Evolutionary conservation across 2,797 vertebrate species (phyloP).

Genomic region (Coregonus ussuriensis): DNA sequence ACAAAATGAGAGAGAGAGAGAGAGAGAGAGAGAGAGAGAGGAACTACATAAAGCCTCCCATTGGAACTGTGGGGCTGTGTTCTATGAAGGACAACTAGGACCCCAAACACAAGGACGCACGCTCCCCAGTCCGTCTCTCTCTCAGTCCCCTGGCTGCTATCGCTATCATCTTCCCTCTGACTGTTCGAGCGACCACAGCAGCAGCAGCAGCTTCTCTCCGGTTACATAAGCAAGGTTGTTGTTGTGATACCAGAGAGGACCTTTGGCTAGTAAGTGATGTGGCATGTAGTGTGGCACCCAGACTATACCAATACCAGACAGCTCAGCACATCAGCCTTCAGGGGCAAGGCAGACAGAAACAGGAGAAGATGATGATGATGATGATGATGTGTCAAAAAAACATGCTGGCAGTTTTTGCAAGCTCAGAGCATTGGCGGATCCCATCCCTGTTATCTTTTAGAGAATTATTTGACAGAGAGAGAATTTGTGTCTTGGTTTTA

Average conservation of each 20-base stretch:
- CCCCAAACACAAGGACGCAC: constrained; percentile 21
- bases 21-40: not conserved
- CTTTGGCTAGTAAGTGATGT: constrained; percentile 59
- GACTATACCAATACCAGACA: constrained; percentile 52
- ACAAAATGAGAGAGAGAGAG: constrained; percentile 35
- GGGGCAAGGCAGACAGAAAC: constrained; percentile 26
- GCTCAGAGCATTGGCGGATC: not conserved
- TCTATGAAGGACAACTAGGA: constrained; percentile 17
- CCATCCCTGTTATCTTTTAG: not conserved
- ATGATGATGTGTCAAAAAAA: not conserved
- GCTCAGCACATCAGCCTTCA: constrained; percentile 44
- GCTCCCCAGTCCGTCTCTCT: not conserved
- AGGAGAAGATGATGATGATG: not conserved
- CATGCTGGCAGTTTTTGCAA: not conserved
- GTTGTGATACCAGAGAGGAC: constrained; percentile 54
- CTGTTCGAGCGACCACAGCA: constrained; percentile 39
- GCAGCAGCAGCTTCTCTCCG: constrained; percentile 40
- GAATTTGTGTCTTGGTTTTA: not conserved
- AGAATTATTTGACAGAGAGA: not conserved
- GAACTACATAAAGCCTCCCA: constrained; percentile 42
- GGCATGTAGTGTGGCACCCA: constrained; percentile 65
- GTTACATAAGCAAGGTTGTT: constrained; percentile 75
- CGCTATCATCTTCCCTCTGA: constrained; percentile 4
- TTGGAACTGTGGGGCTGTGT: not conserved
- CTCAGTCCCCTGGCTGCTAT: not conserved